A percentile compares a stretch with the other conserved stretches of the same genome.
Conservation (phyloP, 2,888 invertebrate genomes). For the Scaeva pyrastri region DNA sequence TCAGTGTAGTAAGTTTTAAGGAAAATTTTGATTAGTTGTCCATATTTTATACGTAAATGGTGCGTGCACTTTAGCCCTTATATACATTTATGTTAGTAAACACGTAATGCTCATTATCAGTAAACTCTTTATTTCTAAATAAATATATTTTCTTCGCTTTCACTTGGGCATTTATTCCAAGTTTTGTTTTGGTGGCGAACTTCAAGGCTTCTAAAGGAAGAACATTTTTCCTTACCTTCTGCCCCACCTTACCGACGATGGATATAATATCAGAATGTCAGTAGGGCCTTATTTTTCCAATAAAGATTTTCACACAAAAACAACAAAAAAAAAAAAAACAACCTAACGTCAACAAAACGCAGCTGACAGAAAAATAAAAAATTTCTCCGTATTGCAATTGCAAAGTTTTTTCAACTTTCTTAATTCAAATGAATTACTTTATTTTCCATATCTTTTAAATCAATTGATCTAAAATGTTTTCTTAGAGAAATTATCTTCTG, state of each 20-base stretch:
- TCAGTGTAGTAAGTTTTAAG: too few relatives aligned
- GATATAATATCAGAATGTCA: not conserved
- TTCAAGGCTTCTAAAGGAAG: too few relatives aligned
- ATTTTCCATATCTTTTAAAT: not conserved
- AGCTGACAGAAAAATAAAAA: constrained; percentile 61
- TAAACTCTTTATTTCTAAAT: too few relatives aligned
- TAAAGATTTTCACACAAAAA: constrained; percentile 17
- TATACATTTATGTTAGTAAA: too few relatives aligned
- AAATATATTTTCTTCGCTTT: too few relatives aligned
- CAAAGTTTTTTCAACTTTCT: constrained; percentile 38
- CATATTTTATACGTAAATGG: too few relatives aligned
- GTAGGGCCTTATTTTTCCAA: not conserved
- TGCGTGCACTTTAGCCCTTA: too few relatives aligned
- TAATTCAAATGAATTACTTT: constrained; percentile 4
- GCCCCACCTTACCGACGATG: not conserved
- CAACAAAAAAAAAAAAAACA: constrained; percentile 21
- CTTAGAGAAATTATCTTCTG: not conserved
- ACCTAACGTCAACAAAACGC: constrained; percentile 70
- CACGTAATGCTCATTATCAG: too few relatives aligned
- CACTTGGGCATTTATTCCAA: too few relatives aligned
- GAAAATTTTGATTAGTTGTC: too few relatives aligned
- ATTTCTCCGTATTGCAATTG: constrained; percentile 22
- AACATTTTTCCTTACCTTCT: too few relatives aligned
- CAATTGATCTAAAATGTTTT: constrained; percentile 32
- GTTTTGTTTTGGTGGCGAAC: too few relatives aligned